Evolutionary conservation across 2,113 vertebrate genomes (phyloP), one percentile per base, ranked within the genome.

Genomic region (Neodontobutis hainanensis): DNA sequence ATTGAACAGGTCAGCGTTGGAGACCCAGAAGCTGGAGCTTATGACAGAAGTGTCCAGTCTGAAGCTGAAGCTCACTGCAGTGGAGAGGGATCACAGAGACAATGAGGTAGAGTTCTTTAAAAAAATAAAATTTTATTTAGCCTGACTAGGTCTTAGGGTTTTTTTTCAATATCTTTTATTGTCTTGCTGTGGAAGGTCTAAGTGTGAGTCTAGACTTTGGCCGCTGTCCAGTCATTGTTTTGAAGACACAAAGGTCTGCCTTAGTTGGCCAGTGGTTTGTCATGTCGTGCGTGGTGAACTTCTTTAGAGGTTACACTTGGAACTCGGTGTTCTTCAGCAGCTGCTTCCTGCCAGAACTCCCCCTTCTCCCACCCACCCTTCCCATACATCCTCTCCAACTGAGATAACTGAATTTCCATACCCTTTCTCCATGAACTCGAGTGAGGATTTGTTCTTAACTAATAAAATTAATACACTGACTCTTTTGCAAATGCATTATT

Each of bases 1-100:
- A 69, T 63, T 97, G 75, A 96, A 92, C 79, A 90, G 95, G 76
- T 93, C 94, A 0, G 88, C 94, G 2, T 90, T 99, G 84, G 97
- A 99, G 91, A 97, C 95, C 49, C 96, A 98, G 87, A 99, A 98
- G 81, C 81, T 99, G 88, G 96, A 98, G 83, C 90, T 99, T 70
- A 93, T 97, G 95, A 92, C 95, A 0, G 97, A 99, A 85, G 80
- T 98, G 73, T 98, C 97, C 19, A 95, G 94, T 71, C 88, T 99
- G 82, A 98, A 97, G 88, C 90, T 97, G 72, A 97, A 97, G 70
- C 88, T 99, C 75, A 92, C 94, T 0, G 81, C 94, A 2, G 90
- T 94, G 58, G 96, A 97, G 81, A 93, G 94, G 70, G 95, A 98
- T 73, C 92, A 91, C 88, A 93, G 92, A 71, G 95, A 95, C 78